Percentiles rank a stretch among this genome's conserved stretches.
phyloP scores from a whole-genome alignment of 2,797 vertebrate genomes.

The Antrozous pallidus region DNA sequence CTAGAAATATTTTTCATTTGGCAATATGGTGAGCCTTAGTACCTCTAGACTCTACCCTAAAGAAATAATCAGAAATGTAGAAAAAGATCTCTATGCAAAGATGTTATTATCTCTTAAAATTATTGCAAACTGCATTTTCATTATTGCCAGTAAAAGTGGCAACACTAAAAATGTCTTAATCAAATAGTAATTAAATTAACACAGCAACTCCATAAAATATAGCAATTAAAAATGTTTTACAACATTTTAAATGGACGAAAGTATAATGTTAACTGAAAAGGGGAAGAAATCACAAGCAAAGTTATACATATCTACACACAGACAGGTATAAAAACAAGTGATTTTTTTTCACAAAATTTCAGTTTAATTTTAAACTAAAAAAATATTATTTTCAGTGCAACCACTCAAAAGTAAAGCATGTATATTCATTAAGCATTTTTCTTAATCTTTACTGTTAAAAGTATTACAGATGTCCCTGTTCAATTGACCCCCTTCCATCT shows the following conservation, averaged over 20 bases:
- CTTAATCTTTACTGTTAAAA: too few species aligned
- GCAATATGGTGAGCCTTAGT: neutral
- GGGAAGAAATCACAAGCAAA: slow-evolving; percentile 10
- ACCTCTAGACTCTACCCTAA: slow-evolving; percentile 21
- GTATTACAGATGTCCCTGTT: too few species aligned
- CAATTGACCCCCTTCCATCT: too few species aligned
- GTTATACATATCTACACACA: neutral
- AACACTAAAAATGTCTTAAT: neutral
- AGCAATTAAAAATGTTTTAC: neutral
- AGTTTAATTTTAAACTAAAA: neutral
- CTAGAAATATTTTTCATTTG: slow-evolving; percentile 10
- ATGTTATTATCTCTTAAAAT: neutral
- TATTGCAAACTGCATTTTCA: slow-evolving; percentile 23
- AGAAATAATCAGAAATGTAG: neutral
- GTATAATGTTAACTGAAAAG: neutral
- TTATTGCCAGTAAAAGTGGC: neutral
- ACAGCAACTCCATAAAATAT: neutral
- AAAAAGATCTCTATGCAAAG: neutral
- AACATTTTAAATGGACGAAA: neutral
- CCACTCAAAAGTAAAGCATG: neutral
- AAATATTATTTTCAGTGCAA: neutral
- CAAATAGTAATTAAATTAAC: neutral
- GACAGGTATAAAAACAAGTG: neutral
- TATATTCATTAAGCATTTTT: neutral
- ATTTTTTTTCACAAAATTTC: neutral